A percentile compares a stretch with the other conserved stretches of the same genome.
Evolutionary conservation across 35 echinoderm and acorn worm genomes (phyloP).

Genomic region (Chiridota heheva): DNA sequence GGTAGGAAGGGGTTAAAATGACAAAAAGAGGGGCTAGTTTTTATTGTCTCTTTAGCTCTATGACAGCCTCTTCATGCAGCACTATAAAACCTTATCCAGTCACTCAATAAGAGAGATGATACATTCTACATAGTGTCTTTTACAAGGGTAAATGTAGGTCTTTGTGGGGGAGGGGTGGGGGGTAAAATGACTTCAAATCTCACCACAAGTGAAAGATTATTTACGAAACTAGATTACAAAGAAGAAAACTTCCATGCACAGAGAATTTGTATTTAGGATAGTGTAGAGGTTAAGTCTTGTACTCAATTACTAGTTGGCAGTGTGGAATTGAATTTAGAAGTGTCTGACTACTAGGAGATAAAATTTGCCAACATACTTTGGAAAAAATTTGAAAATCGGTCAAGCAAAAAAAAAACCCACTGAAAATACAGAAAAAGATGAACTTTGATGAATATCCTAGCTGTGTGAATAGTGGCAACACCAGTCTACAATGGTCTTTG

Average conservation of each 20-base stretch:
- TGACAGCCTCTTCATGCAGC: conserved; percentile 74
- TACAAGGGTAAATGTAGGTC: conserved; percentile 71
- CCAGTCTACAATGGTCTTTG: background rate
- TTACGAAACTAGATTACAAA: background rate
- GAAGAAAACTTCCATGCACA: background rate
- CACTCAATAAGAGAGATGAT: conserved; percentile 79
- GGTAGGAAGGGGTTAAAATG: background rate
- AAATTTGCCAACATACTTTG: too few relatives aligned
- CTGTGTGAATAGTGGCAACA: background rate
- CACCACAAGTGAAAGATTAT: background rate
- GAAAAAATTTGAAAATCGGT: too few relatives aligned
- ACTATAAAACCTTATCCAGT: conserved; percentile 76
- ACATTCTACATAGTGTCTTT: conserved; percentile 96
- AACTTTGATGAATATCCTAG: too few relatives aligned
- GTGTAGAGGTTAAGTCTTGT: too few relatives aligned
- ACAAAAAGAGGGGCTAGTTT: background rate
- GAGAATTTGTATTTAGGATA: background rate
- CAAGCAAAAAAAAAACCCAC: too few relatives aligned
- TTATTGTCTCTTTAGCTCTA: conserved; percentile 70
- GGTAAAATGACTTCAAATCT: background rate
- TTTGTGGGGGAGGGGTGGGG: background rate
- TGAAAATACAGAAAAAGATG: too few relatives aligned
- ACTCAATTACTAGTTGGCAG: too few relatives aligned
- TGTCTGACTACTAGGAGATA: too few relatives aligned
- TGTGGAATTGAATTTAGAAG: too few relatives aligned